These are phyloP conservation scores for Ornithoptera alexandrae DNA, from an alignment of 2,888 invertebrate genomes.

Conservation along the genomic window DNA sequence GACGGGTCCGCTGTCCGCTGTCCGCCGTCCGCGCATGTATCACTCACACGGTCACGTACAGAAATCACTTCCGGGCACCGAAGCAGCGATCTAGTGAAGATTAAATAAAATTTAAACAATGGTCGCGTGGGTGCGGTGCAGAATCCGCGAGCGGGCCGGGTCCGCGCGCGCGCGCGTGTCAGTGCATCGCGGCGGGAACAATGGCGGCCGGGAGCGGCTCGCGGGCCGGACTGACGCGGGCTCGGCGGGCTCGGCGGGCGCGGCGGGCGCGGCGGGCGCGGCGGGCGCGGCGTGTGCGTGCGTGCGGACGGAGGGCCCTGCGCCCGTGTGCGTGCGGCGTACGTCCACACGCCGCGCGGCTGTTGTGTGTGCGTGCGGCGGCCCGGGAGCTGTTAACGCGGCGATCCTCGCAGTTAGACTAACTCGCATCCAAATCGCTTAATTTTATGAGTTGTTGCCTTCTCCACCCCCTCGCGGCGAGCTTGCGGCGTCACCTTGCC, in stretches of 20 bases:
- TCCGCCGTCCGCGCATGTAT: constrained; percentile 42
- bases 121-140: constrained; percentile 31
- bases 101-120: constrained; percentile 32
- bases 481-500: constrained; percentile 56
- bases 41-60: constrained; percentile 39
- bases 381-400: constrained; percentile 72
- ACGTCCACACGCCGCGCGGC: neutral
- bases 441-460: constrained; percentile 82
- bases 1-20: constrained; percentile 40
- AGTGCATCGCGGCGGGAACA: constrained; percentile 57
- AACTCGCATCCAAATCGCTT: constrained; percentile 81
- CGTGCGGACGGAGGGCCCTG: constrained; percentile 42
- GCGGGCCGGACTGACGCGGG: no score
- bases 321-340: neutral
- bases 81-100: constrained; percentile 34
- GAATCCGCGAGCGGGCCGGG: constrained; percentile 44
- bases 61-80: constrained; percentile 37
- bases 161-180: constrained; percentile 45
- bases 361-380: constrained; percentile 40
- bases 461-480: constrained; percentile 74
- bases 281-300: no score
- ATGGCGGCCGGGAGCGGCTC: constrained; percentile 34
- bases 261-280: no score
- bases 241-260: no score
- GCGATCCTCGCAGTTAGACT: constrained; percentile 78